phyloP scores from a whole-genome alignment of 2,888 invertebrate species.

The Incurvaria masculella region DNA sequence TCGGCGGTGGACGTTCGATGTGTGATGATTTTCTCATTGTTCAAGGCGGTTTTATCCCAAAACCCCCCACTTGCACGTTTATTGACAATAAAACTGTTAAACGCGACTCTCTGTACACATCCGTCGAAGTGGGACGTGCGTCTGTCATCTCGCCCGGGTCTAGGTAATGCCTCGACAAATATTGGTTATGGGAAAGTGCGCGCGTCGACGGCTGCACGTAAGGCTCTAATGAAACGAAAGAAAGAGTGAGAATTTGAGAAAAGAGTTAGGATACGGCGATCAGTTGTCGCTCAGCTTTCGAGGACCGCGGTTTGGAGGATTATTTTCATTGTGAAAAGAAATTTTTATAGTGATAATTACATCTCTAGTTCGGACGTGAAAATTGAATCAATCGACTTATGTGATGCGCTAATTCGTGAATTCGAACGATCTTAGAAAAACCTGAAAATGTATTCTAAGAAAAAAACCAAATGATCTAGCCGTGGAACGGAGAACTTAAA shows the following conservation, averaged over 20 bases:
- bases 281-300: no score
- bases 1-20: neutral
- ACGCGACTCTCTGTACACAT: neutral
- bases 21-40: neutral
- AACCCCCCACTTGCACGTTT: neutral
- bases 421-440: no score
- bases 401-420: no score
- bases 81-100: neutral
- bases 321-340: no score
- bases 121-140: neutral
- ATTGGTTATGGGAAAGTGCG: constrained; percentile 52
- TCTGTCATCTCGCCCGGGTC: neutral
- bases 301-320: no score
- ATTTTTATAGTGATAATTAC: no score
- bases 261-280: neutral
- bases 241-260: constrained; percentile 53
- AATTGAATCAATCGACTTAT: no score
- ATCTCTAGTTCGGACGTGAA: no score
- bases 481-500: no score
- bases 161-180: constrained; percentile 32
- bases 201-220: constrained; percentile 39
- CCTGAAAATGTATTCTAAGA: no score
- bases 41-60: neutral
- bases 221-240: constrained; percentile 51
- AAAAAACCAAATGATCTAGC: no score